Base-by-base conservation (phyloP, 2,113 vertebrate species). In the Gallinago media region DNA sequence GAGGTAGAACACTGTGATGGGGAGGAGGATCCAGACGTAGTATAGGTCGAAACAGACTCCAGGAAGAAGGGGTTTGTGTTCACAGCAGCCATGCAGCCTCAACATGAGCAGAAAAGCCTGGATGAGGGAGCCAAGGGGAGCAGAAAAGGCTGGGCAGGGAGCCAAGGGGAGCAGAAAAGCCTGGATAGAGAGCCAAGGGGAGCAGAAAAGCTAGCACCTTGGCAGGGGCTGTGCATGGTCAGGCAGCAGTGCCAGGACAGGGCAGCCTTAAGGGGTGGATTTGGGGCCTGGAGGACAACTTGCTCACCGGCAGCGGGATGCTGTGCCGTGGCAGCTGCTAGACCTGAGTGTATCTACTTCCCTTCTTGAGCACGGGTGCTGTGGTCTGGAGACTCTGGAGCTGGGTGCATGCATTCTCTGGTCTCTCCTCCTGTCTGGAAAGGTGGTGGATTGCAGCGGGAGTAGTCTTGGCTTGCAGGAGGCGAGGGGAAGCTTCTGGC, bases 301-400 rank as follows among this genome's bases (percentile, higher is more conserved):
- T 75, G 13, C 29, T 34, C 46, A 23, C 1, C 1, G 32, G 65
- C 11, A 72, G 62, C 1, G 4, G 36, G 25, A 52, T 70, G 36
- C 61, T 93, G 10, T 80, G 17, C 36, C 32, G 44, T 6, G 2
- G 2, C 40, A 40, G 54, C 40, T 85, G 27, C 55, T 54, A 77
- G 85, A 94, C 85, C 88, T 36, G 72, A 95, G 94, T 93, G 81
- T 91, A 93, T 22, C 58, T 83, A 8, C 92, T 92, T 92, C 85
- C 22, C 26, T 70, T 27, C n/a, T 8, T 44, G 36, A 34, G 20
- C 32, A 52, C 3, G 0, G 36, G 19, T 79, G 68, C 66, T 47
- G 46, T 15, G 9, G 8, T 66, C 3, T 84, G 85, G 68, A 59
- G 18, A 17, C 50, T 95, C 77, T 73, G 27, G 44, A 77, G 72